phyloP scores from a whole-genome alignment of 2,888 invertebrate genomes.

The Melanargia galathea region DNA sequence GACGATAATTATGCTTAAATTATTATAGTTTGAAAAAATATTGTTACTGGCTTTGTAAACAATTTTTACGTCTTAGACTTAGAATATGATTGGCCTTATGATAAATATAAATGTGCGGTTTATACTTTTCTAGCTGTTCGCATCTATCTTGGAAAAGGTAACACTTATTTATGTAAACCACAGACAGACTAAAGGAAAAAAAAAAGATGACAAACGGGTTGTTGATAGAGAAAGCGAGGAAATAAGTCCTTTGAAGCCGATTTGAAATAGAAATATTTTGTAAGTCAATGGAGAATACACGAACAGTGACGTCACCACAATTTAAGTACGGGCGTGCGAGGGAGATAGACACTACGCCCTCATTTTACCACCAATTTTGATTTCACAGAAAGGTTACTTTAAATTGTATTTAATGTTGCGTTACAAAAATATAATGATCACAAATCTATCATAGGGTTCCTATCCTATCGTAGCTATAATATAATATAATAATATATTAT shows the following conservation, averaged over 20 bases:
- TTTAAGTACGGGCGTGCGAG: too few relatives aligned
- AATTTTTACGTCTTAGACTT: conserved; percentile 36
- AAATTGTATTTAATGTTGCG: too few relatives aligned
- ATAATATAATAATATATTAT: too few relatives aligned
- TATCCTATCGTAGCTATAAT: too few relatives aligned
- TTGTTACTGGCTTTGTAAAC: conserved; percentile 38
- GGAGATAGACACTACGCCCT: too few relatives aligned
- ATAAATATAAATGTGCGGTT: conserved; percentile 24
- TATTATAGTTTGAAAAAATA: conserved; percentile 11
- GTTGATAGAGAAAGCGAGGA: not conserved
- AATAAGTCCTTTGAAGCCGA: not conserved
- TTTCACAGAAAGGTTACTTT: too few relatives aligned
- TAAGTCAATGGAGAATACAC: too few relatives aligned
- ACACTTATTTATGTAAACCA: not conserved
- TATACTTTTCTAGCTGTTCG: not conserved
- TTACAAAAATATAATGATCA: too few relatives aligned
- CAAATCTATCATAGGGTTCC: too few relatives aligned
- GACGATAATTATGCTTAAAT: not conserved
- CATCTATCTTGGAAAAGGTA: not conserved
- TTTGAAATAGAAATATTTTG: not conserved
- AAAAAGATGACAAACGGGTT: too few relatives aligned
- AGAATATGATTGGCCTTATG: conserved; percentile 52
- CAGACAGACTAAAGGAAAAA: not conserved
- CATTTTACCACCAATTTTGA: too few relatives aligned
- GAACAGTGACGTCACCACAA: too few relatives aligned